Evolutionary conservation across 2,113 vertebrate species (phyloP).

Genomic region (Pogona vitticeps): DNA sequence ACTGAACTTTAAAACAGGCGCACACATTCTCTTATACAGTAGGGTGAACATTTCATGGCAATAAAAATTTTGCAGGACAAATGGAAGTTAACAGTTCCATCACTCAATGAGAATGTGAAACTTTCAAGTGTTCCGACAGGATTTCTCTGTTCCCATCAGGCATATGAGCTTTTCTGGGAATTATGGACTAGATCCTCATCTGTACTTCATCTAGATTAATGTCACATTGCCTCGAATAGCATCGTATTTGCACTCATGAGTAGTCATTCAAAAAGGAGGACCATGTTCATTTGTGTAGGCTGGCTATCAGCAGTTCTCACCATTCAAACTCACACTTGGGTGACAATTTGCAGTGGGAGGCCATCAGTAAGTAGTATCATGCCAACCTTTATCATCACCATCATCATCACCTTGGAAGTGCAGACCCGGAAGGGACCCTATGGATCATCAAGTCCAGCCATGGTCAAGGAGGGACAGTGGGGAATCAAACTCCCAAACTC

Average conservation of each 20-base stretch:
- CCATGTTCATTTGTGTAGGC: background rate
- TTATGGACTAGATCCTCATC: fast-evolving
- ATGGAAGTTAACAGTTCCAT: background rate
- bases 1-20: constrained; percentile 31
- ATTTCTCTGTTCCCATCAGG: background rate
- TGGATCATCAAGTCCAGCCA: too few species aligned
- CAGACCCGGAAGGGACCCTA: too few species aligned
- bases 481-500: too few species aligned
- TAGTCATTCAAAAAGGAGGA: constrained; percentile 36
- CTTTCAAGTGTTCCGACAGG: background rate
- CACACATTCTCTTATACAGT: background rate
- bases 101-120: fast-evolving
- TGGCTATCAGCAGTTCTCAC: constrained; percentile 12
- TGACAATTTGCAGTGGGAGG: background rate
- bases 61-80: too few species aligned
- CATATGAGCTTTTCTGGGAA: background rate
- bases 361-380: background rate
- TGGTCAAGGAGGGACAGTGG: too few species aligned
- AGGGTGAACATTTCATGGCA: too few species aligned
- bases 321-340: background rate
- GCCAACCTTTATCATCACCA: background rate
- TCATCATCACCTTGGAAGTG: too few species aligned
- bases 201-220: background rate
- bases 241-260: background rate
- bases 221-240: background rate